Base-by-base conservation (phyloP, 2,888 invertebrate genomes). In the Agapetus fuscipes region DNA sequence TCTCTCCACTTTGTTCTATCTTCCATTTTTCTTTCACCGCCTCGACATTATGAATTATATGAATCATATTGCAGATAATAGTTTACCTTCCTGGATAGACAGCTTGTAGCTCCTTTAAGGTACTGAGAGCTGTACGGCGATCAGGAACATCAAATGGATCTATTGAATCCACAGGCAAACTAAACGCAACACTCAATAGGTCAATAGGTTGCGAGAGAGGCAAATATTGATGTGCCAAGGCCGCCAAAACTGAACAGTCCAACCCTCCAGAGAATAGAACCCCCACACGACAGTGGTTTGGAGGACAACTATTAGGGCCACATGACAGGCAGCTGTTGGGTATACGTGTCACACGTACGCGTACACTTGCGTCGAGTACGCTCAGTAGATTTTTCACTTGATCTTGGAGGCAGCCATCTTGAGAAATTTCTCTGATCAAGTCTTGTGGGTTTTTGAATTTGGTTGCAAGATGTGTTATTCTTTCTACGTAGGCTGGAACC, bases 211-310 rank as follows among this genome's bases (percentile, higher is more conserved):
- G 80, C 34, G 68, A 54, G 41, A 53, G 52, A 1, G 76, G 64
- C 12, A 84, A 62, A 61, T 71, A 82, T 64, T 77, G 76, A 56
- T 90, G 74, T 5, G 85, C 81, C 31, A 95, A 56, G 31, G 80
- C 68, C 17, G 96, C 86, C 49, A 98, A 61, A 50, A 96, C 76
- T n/a, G 93, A 80, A 43, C 95, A 96, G 63, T 98, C 98, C 26
- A 98, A 71, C 11, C 96, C 96, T 27, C 97, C 98, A 46, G 97
- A 97, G 68, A 96, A 97, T 49, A 95, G 66, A 39, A 98, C 67
- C 29, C 83, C 88, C 20, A 88, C 65, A 55, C 80, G 78, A 17
- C 80, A 67, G 61, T 83, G 82, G 30, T 49, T 48, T 52, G 81
- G 5, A 81, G 3, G 35, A 31, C 9, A 20, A 14, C 17, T 28